Evolutionary conservation across 2,797 vertebrate species (phyloP).

Genomic region (Crypturellus tataupa): DNA sequence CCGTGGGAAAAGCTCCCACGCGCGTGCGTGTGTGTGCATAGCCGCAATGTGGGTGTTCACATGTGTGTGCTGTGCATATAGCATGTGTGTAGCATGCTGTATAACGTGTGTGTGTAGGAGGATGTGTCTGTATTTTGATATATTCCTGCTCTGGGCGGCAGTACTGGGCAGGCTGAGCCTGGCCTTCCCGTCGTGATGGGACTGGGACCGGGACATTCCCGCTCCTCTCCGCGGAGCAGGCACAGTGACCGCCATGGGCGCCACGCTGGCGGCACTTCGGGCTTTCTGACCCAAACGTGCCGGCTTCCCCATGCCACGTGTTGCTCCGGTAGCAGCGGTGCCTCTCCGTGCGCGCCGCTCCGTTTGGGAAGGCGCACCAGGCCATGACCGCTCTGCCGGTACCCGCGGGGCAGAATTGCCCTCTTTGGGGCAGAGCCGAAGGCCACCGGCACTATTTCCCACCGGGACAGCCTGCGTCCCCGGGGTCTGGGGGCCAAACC

Average conservation of each 20-base stretch:
- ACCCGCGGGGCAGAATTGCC: background rate
- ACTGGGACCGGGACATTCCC: background rate
- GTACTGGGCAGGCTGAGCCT: background rate
- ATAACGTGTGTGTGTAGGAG: background rate
- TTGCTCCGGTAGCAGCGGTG: background rate
- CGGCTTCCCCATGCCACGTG: background rate
- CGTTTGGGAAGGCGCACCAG: background rate
- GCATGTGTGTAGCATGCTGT: too few species aligned
- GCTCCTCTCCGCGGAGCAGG: background rate
- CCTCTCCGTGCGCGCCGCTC: background rate
- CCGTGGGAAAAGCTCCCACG: background rate
- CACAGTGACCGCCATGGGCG: too few species aligned
- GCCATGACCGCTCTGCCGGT: too few species aligned
- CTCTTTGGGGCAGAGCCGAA: background rate
- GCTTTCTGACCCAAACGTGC: background rate
- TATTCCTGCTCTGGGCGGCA: accelerated
- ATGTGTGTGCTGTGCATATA: too few species aligned
- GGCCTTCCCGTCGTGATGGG: background rate
- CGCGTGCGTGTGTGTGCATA: too few species aligned
- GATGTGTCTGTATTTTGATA: background rate
- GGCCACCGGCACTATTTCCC: background rate
- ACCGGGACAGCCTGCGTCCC: background rate
- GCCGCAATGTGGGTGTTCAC: too few species aligned
- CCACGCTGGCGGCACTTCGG: background rate
- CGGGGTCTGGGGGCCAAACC: background rate